phyloP scores from a whole-genome alignment of 2,797 vertebrate species.

The Leuciscus waleckii region DNA sequence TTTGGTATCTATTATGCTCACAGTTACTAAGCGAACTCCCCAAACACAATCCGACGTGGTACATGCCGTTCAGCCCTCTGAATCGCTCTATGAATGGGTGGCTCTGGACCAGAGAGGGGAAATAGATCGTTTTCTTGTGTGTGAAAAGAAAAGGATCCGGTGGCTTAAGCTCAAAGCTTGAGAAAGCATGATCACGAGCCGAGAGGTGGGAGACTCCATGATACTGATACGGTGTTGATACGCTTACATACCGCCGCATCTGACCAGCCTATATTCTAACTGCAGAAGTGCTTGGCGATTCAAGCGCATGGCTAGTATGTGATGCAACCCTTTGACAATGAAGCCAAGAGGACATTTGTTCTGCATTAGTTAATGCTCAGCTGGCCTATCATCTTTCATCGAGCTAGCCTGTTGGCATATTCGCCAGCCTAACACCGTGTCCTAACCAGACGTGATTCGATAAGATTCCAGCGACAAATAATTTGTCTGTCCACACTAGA shows the following conservation, averaged over 20 bases:
- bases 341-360: constrained; percentile 57
- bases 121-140: constrained; percentile 40
- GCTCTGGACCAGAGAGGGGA: constrained; percentile 24
- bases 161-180: constrained; percentile 32
- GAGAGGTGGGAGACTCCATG: constrained; percentile 30
- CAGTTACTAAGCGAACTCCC: constrained; percentile 32
- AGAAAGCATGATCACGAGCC: constrained; percentile 21
- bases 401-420: constrained; percentile 27
- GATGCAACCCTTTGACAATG: constrained; percentile 42
- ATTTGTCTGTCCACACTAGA: too few relatives aligned
- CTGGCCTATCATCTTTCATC: constrained; percentile 54
- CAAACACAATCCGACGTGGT: constrained; percentile 13
- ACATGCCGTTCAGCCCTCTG: constrained; percentile 1
- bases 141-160: constrained; percentile 33
- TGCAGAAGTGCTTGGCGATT: constrained; percentile 42
- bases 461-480: too few relatives aligned
- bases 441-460: too few relatives aligned
- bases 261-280: constrained; percentile 23
- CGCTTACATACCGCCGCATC: neutral
- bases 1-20: constrained; percentile 40
- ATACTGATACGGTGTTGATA: constrained; percentile 1
- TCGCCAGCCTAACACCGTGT: constrained; percentile 10
- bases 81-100: constrained; percentile 28
- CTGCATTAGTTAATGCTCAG: constrained; percentile 52
- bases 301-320: constrained; percentile 42